A percentile compares a stretch with the other conserved stretches of the same genome.
Conservation (phyloP, 1,140 invertebrate genomes). For the Diorhabda carinulata region DNA sequence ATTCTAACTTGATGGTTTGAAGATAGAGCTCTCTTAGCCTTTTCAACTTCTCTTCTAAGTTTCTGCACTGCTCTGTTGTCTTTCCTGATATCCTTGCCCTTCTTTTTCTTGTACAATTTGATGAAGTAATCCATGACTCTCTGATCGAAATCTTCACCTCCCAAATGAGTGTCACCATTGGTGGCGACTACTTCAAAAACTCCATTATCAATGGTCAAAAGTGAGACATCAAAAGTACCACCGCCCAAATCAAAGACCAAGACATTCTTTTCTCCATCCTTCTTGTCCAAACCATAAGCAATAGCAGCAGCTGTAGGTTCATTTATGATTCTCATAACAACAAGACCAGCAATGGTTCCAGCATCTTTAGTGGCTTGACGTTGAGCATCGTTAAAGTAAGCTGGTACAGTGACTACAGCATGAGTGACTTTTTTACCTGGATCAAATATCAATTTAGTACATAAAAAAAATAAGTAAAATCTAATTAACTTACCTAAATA, state of each 20-base stretch:
- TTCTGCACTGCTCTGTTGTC: constrained; percentile 95
- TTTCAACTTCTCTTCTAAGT: constrained; percentile 94
- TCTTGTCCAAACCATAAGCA: constrained; percentile 99
- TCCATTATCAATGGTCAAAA: constrained; percentile 98
- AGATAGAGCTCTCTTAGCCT: constrained; percentile 94
- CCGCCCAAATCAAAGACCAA: constrained; percentile 99
- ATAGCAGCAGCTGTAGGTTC: constrained; percentile 99
- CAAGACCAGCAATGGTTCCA: constrained; percentile 85
- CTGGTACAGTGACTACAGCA: constrained; percentile 97
- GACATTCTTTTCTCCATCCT: constrained; percentile 98
- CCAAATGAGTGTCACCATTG: constrained; percentile 97
- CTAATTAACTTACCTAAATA: constrained; percentile 68
- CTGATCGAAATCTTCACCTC: constrained; percentile 98
- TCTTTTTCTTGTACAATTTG: constrained; percentile 98
- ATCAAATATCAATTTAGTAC: background rate
- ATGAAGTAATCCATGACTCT: constrained; percentile 98
- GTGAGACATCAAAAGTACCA: constrained; percentile 98
- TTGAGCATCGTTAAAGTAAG: constrained; percentile 98
- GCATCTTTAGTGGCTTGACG: constrained; percentile 95
- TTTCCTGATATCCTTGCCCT: constrained; percentile 94
- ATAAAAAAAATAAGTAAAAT: no score
- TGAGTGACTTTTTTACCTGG: constrained; percentile 85
- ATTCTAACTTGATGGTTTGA: constrained; percentile 94
- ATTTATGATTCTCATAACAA: constrained; percentile 99
- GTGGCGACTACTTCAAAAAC: constrained; percentile 88